Evolutionary conservation across 2,797 vertebrate genomes (phyloP), one percentile per base, ranked within the genome.

Genomic region (Microchirus variegatus): DNA sequence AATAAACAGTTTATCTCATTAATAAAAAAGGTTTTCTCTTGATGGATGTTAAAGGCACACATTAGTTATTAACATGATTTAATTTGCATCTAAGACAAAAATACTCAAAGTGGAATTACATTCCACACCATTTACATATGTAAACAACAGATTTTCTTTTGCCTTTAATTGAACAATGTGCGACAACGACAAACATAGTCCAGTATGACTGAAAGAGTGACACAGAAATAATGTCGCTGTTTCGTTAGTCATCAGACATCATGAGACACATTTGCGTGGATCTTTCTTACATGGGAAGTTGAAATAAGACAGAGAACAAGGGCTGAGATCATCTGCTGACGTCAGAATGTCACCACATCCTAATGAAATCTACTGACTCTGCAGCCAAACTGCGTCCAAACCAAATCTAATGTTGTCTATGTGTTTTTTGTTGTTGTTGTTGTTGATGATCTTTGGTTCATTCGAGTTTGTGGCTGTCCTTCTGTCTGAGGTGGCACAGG

Each of bases 401-500:
- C 41, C n/a, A 5, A 6, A 64, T 18, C 9, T 17, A n/a, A 18
- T 53, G 18, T 41, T 19, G 36, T 12, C 11, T 42, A 38, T 12
- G 18, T 37, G 22, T 22, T 37, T 16, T n/a, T n/a, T n/a, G n/a
- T n/a, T n/a, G n/a, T n/a, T n/a, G n/a, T n/a, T n/a, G n/a, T n/a
- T 15, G 14, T 16, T 4, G 16, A 48, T 4, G 19, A 11, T 57
- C 14, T 41, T 3, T 15, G 31, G 49, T 72, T 81, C 64, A 80
- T 66, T 87, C 53, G 0, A 46, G 49, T 60, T 75, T 69, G 41
- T 74, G n/a, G 56, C 16, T 72, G 3, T 9, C 77, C 53, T 92
- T 89, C 47, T 92, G 88, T 76, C 83, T 90, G 56, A 93, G 87
- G 77, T 94, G 84, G 75, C 94, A 94, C 50, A 94, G 78, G 75